Evolutionary conservation across 1,140 invertebrate genomes (phyloP).

Genomic region (Belonocnema kinseyi): DNA sequence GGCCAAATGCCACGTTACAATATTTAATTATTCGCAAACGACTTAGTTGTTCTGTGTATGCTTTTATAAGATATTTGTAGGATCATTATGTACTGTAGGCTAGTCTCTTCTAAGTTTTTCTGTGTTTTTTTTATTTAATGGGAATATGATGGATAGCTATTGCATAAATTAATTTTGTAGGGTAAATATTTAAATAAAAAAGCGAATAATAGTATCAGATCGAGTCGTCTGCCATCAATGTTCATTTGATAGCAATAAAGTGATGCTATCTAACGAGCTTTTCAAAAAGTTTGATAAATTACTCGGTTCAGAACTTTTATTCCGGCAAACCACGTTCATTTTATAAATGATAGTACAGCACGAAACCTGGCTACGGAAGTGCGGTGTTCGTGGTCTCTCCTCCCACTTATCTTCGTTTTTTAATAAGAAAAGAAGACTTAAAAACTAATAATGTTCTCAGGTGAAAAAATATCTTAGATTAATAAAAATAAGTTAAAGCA

Average conservation of each 20-base stretch:
- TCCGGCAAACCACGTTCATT: background rate
- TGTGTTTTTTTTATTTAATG: too few species aligned
- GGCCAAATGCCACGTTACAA: too few species aligned
- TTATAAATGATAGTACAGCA: background rate
- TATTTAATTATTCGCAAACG: too few species aligned
- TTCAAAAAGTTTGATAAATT: constrained; percentile 7
- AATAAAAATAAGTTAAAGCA: background rate
- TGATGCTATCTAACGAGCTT: background rate
- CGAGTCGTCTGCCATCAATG: background rate
- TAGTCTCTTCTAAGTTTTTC: too few species aligned
- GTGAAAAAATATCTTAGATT: background rate
- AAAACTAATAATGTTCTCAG: background rate
- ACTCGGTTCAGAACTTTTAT: background rate
- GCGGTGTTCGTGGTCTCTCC: background rate
- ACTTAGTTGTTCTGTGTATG: too few species aligned
- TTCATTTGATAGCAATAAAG: background rate
- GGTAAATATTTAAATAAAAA: too few species aligned
- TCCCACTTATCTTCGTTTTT: background rate
- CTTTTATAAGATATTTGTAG: too few species aligned
- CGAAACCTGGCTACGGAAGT: constrained; percentile 6
- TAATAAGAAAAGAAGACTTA: background rate
- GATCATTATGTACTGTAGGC: too few species aligned
- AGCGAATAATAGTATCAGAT: background rate
- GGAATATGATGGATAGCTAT: too few species aligned
- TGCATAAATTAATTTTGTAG: too few species aligned